Conservation (phyloP, 37 sponge, comb jelly and placozoan genomes). For the Cliona cf. orientalis region DNA sequence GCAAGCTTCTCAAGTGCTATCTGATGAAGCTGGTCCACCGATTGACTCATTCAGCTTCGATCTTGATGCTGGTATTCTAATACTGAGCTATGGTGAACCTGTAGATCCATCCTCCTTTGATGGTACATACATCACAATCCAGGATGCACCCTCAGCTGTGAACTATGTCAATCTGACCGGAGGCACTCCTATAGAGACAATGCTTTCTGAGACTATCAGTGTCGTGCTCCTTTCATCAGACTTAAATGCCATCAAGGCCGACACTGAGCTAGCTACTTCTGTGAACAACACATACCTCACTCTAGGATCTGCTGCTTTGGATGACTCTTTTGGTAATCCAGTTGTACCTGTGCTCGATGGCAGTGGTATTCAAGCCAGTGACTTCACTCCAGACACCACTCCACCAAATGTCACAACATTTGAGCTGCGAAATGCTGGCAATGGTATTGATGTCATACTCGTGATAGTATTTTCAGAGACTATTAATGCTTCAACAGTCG, state of each 20-base stretch:
- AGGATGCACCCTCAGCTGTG: slow-evolving; percentile 34
- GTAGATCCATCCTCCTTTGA: slow-evolving; percentile 61
- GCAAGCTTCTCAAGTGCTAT: slow-evolving; percentile 27
- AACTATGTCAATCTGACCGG: slow-evolving; percentile 50
- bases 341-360: slow-evolving; percentile 40
- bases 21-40: slow-evolving; percentile 71
- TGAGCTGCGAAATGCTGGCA: slow-evolving; percentile 61
- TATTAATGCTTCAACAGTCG: slow-evolving; percentile 67
- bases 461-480: slow-evolving; percentile 71
- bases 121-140: slow-evolving; percentile 65
- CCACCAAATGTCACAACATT: slow-evolving; percentile 65
- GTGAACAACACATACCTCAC: slow-evolving; percentile 63
- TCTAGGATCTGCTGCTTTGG: slow-evolving; percentile 36
- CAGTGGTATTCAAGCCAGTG: slow-evolving; percentile 50
- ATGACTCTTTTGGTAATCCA: slow-evolving; percentile 66
- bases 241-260: slow-evolving; percentile 76
- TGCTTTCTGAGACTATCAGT: slow-evolving; percentile 15
- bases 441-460: slow-evolving; percentile 54
- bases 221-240: slow-evolving; percentile 39
- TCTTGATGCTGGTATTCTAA: slow-evolving; percentile 78
- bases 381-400: slow-evolving; percentile 47
- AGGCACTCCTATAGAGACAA: slow-evolving; percentile 45
- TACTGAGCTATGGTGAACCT: slow-evolving; percentile 70
- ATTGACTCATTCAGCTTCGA: slow-evolving; percentile 74
- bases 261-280: slow-evolving; percentile 52